A percentile compares a stretch with the other conserved stretches of the same genome.
phyloP scores from a whole-genome alignment of 64 coral and sea anemone genomes.

The Porites australiensis region DNA sequence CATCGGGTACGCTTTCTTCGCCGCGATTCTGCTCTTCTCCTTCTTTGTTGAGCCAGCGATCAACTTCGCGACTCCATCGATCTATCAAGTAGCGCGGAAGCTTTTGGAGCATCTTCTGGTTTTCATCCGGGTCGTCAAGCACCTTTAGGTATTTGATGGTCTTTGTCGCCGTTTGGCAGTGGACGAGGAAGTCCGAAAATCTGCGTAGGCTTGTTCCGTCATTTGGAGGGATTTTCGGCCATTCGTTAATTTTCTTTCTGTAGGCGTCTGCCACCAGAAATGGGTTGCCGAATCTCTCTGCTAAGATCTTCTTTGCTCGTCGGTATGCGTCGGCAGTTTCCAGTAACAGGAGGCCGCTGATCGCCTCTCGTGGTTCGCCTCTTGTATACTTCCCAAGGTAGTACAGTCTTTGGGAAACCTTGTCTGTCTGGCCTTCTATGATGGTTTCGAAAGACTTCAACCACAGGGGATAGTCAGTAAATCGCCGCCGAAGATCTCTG shows the following conservation, averaged over 20 bases:
- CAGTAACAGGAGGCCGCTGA: constrained; percentile 45
- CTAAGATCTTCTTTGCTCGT: constrained; percentile 12
- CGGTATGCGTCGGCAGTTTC: constrained; percentile 31
- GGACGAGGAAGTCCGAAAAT: constrained; percentile 32
- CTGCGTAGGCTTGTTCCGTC: constrained; percentile 13
- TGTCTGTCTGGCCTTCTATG: constrained; percentile 34
- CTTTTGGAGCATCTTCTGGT: constrained; percentile 65
- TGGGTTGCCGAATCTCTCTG: not conserved
- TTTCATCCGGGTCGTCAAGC: constrained; percentile 71
- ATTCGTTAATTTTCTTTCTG: constrained; percentile 45
- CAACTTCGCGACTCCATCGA: constrained; percentile 62
- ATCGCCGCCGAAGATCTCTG: constrained; percentile 11
- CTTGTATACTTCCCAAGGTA: constrained; percentile 54
- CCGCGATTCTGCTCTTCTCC: not conserved
- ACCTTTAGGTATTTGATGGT: constrained; percentile 49
- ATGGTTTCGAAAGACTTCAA: constrained; percentile 43
- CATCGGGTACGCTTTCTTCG: not conserved
- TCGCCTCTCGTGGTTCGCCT: constrained; percentile 58
- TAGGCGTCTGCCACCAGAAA: constrained; percentile 16
- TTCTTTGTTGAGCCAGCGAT: constrained; percentile 35
- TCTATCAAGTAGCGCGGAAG: constrained; percentile 39
- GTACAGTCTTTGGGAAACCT: constrained; percentile 44
- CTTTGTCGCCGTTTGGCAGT: constrained; percentile 5
- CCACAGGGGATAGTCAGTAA: constrained; percentile 9
- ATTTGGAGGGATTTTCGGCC: constrained; percentile 36